Conservation (phyloP, 2,797 vertebrate genomes). For the Platalea minor region DNA sequence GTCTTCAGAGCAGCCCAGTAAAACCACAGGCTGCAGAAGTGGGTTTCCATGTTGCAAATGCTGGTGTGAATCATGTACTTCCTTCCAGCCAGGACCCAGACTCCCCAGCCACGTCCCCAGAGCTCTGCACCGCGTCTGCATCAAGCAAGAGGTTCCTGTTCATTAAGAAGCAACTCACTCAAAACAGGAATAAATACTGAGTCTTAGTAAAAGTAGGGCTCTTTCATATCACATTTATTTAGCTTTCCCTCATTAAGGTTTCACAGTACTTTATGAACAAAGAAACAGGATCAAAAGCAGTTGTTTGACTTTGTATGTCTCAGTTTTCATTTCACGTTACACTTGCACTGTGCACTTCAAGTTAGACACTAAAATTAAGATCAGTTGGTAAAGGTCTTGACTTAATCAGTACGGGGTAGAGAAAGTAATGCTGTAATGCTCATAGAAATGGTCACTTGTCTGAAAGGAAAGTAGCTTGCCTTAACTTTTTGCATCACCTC, state of each 20-base stretch:
- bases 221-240: not conserved
- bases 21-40: not conserved
- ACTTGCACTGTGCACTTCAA: not conserved
- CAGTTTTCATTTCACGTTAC: rapidly evolving
- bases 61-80: not conserved
- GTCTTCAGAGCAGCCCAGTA: not conserved
- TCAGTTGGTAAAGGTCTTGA: not conserved
- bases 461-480: not conserved
- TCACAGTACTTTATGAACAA: not conserved
- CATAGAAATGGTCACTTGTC: not conserved
- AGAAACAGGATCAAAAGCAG: not conserved
- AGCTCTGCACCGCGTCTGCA: not conserved
- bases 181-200: not conserved
- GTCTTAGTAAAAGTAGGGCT: not conserved
- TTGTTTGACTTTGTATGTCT: not conserved
- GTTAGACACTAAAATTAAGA: not conserved
- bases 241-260: not conserved
- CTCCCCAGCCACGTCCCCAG: not conserved
- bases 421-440: not conserved
- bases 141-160: not conserved
- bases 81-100: not conserved
- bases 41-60: not conserved
- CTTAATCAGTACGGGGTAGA: not conserved
- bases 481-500: not conserved
- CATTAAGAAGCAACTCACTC: not conserved